Percentiles rank a stretch among this genome's conserved stretches.
These are phyloP conservation scores for Physella acuta DNA, from an alignment of 1,140 invertebrate genomes.

Conservation along the genomic window DNA sequence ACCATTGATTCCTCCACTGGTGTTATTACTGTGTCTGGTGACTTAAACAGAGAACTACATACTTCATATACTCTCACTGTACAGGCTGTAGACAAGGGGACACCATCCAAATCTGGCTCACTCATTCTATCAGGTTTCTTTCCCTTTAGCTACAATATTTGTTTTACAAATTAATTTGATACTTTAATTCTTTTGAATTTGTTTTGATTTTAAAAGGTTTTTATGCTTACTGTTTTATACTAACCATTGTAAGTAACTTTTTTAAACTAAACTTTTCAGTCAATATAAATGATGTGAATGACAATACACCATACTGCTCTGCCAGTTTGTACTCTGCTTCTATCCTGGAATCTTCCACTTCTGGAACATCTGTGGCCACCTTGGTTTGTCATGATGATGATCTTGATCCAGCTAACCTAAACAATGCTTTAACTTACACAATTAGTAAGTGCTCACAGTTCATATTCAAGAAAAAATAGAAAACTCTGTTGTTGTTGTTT, in stretches of 20 bases:
- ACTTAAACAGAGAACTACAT: slow-evolving; percentile 36
- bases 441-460: slow-evolving; percentile 11
- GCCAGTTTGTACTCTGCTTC: slow-evolving; percentile 28
- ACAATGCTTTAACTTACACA: slow-evolving; percentile 33
- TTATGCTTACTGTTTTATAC: no score
- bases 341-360: slow-evolving; percentile 27
- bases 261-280: slow-evolving; percentile 33
- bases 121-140: no score
- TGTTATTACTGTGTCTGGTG: not conserved
- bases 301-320: slow-evolving; percentile 36
- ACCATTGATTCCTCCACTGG: slow-evolving; percentile 28
- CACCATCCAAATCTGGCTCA: no score
- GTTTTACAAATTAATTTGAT: no score
- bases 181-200: no score
- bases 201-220: no score
- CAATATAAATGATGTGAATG: slow-evolving; percentile 40
- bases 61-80: slow-evolving; percentile 30
- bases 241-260: no score
- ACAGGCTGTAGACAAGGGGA: slow-evolving; percentile 32
- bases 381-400: slow-evolving; percentile 36
- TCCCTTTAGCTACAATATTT: no score
- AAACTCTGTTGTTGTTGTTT: no score
- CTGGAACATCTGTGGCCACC: slow-evolving; percentile 21
- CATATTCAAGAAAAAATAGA: no score
- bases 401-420: slow-evolving; percentile 26